phyloP scores from a whole-genome alignment of 2,113 vertebrate genomes.

The Choloepus hoffmanni region DNA sequence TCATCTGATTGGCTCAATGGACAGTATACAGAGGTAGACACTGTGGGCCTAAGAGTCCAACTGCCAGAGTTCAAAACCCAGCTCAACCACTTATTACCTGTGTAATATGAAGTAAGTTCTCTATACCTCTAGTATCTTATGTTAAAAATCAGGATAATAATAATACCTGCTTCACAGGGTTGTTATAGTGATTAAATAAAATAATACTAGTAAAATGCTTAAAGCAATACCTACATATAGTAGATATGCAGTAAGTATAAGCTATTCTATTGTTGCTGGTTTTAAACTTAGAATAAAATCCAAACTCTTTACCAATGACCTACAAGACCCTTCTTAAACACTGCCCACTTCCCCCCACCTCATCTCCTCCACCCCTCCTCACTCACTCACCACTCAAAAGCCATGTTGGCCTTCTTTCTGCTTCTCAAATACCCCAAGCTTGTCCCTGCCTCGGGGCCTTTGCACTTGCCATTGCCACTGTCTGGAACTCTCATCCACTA shows the following conservation, averaged over 20 bases:
- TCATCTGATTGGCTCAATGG: neutral
- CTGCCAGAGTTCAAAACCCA: neutral
- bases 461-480: neutral
- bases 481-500: neutral
- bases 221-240: neutral
- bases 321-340: neutral
- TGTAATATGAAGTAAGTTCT: neutral
- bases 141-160: neutral
- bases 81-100: neutral
- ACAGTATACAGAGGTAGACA: neutral
- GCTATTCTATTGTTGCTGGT: neutral
- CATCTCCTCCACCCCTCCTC: neutral
- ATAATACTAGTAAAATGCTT: neutral
- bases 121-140: neutral
- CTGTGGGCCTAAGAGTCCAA: neutral
- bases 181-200: neutral
- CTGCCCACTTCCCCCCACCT: neutral
- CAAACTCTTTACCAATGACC: neutral
- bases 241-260: neutral
- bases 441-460: neutral
- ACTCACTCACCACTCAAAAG: neutral
- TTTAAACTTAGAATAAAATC: conserved; percentile 9
- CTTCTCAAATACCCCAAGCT: neutral
- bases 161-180: neutral
- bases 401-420: neutral